Base-by-base conservation (phyloP, 1,140 invertebrate genomes). In the Drosophila varians region DNA sequence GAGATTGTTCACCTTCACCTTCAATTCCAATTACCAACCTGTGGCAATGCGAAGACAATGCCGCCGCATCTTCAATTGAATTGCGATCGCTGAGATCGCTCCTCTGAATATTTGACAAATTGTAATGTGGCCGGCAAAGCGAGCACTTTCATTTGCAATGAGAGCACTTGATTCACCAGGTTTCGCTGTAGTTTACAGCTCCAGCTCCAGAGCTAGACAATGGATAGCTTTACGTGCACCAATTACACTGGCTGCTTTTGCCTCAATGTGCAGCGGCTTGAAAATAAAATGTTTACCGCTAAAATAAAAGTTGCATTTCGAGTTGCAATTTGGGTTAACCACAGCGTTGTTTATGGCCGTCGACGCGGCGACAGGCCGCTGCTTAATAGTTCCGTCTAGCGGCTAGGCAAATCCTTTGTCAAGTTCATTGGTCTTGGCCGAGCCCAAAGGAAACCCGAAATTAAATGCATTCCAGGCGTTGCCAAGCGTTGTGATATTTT, bases 231-330 rank as follows among this genome's bases (percentile, higher is more conserved):
- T 74, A 68, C 58, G 72, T 60, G 75, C 79, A 84, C 79, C 74
- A 83, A 83, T 83, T 83, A 51, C 70, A 77, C 23, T 66, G 21
- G 36, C 57, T 49, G 38, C 48, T n/a, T 46, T 56, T 73, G 58
- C 80, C 77, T 77, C 77, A 65, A 87, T 86, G 80, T 86, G 80
- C 80, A 86, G 53, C 75, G 64, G 57, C 68, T 72, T 74, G 73
- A 69, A 54, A 74, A 84, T 55, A 66, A 66, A 77, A 68, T 48
- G 61, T 57, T 52, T 61, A 58, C 58, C 57, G 74, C 75, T 78
- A 53, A 73, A 64, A 77, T 66, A 83, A 78, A 83, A 84, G 80
- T 74, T 80, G 82, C 68, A 52, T 54, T 74, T 77, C 82, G 62
- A 61, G 61, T 62, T 53, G 46, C 45, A 69, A 84, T 80, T 74